phyloP scores from a whole-genome alignment of 1,140 invertebrate species.

The Drosophila grimshawi region DNA sequence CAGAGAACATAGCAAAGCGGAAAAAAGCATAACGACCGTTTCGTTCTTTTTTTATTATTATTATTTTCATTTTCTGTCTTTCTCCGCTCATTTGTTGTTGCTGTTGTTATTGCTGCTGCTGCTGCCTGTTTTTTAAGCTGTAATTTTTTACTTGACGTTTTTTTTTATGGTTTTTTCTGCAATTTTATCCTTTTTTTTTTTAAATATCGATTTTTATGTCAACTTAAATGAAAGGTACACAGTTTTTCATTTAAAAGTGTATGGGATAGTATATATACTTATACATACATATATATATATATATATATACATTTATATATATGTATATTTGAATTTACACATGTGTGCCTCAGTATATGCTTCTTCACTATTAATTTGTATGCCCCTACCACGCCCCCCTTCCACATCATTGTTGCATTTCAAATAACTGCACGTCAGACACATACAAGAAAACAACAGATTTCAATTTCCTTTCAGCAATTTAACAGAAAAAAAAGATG shows the following conservation, averaged over 20 bases:
- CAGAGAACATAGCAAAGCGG: conserved; percentile 57
- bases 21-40: conserved; percentile 82
- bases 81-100: conserved; percentile 50
- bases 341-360: conserved; percentile 20
- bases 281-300: conserved; percentile 37
- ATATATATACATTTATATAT: conserved; percentile 39
- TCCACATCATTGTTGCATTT: conserved; percentile 16
- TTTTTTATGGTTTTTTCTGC: conserved; percentile 72
- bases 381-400: background rate
- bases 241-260: conserved; percentile 68
- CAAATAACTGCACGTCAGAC: conserved; percentile 32
- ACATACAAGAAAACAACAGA: conserved; percentile 29
- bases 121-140: conserved; percentile 71
- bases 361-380: conserved; percentile 66
- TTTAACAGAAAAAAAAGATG: conserved; percentile 6
- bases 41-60: conserved; percentile 74
- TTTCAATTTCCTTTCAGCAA: conserved; percentile 28
- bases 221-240: conserved; percentile 83
- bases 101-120: conserved; percentile 28
- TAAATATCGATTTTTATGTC: conserved; percentile 82
- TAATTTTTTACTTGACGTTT: conserved; percentile 80
- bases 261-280: conserved; percentile 44
- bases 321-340: background rate
- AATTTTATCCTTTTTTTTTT: conserved; percentile 77
- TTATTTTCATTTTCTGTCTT: conserved; percentile 82